phyloP scores from a whole-genome alignment of 2,797 vertebrate genomes.

The Australoheros facetus region DNA sequence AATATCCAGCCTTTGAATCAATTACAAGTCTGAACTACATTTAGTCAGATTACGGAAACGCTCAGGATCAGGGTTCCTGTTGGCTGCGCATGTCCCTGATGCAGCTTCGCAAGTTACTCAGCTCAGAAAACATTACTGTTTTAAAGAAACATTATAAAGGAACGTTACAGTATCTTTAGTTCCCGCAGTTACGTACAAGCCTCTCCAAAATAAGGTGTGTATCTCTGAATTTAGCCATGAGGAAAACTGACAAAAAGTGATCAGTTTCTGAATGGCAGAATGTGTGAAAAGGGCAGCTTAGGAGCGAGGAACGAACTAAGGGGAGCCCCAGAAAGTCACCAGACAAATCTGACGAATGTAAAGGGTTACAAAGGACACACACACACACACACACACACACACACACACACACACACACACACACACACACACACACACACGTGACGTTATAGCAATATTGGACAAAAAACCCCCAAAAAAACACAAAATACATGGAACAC shows the following conservation, averaged over 20 bases:
- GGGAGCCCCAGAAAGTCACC: neutral
- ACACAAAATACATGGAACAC: no score
- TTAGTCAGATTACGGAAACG: neutral
- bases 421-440: neutral
- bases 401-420: neutral
- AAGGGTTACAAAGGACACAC: conserved; percentile 6
- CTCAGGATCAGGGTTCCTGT: neutral
- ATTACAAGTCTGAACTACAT: neutral
- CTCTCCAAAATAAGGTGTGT: neutral
- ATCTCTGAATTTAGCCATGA: neutral
- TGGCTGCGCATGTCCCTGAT: neutral
- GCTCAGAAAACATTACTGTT: neutral
- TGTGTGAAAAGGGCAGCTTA: neutral
- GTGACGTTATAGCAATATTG: neutral
- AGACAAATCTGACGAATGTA: conserved; percentile 10
- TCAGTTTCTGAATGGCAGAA: neutral
- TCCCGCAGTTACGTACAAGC: neutral
- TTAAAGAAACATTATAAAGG: neutral
- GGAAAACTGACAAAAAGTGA: neutral
- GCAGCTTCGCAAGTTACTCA: neutral
- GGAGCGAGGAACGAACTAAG: neutral
- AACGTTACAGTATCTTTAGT: neutral
- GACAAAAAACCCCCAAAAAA: neutral
- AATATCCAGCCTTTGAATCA: neutral
- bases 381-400: neutral